Conservation (phyloP, 2,113 vertebrate species). For the Stegostoma tigrinum region DNA sequence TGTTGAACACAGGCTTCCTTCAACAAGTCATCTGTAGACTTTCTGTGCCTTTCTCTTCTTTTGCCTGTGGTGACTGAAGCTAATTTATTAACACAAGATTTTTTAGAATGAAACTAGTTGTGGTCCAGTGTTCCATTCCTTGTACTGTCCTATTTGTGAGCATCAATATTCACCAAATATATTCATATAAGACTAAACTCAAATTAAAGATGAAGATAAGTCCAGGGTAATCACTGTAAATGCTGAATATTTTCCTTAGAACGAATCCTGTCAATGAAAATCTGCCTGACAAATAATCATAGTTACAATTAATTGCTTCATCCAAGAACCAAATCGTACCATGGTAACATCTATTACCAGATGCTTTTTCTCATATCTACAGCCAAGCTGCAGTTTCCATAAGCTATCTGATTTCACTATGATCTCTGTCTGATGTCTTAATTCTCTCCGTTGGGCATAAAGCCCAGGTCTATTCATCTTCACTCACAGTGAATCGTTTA, state of each 20-base stretch:
- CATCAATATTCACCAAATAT: neutral
- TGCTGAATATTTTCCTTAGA: neutral
- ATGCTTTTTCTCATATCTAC: neutral
- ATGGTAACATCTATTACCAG: neutral
- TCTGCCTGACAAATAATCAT: neutral
- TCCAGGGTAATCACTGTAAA: neutral
- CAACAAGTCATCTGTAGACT: neutral
- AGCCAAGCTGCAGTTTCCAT: neutral
- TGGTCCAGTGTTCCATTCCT: neutral
- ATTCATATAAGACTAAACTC: neutral
- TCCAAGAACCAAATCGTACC: neutral
- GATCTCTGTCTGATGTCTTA: neutral
- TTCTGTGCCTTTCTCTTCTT: neutral
- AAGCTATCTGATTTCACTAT: neutral
- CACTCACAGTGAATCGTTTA: neutral
- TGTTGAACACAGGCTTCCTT: neutral
- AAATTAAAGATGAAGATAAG: neutral
- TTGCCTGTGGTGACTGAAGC: neutral
- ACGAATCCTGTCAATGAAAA: neutral
- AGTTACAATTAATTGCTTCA: neutral
- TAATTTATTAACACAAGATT: neutral
- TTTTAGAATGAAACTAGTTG: neutral
- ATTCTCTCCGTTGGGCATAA: neutral
- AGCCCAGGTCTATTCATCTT: neutral
- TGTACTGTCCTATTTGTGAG: neutral